Evolutionary conservation across 2,113 vertebrate species (phyloP).

Genomic region (Phocoena phocoena): DNA sequence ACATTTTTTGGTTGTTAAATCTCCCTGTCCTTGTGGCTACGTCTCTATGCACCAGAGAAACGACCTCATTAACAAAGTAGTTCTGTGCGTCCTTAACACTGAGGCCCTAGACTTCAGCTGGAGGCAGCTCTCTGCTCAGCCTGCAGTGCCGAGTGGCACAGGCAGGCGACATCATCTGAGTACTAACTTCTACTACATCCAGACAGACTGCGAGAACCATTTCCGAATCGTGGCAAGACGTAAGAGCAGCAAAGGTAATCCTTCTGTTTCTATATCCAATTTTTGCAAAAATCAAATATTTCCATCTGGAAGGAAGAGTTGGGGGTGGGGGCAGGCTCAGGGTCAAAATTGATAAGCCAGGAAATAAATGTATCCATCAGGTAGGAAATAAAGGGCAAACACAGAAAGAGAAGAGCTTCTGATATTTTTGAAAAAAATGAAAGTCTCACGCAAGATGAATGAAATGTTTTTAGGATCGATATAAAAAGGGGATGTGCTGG

Average conservation of each 20-base stretch:
- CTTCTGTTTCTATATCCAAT: conserved; percentile 59
- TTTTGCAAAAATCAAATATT: conserved; percentile 34
- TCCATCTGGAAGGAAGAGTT: neutral
- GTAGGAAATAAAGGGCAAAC: neutral
- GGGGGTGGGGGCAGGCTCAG: neutral
- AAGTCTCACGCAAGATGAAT: conserved; percentile 37
- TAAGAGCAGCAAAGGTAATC: conserved; percentile 78
- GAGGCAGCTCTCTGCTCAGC: conserved; percentile 70
- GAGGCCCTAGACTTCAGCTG: conserved; percentile 77
- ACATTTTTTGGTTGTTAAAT: neutral
- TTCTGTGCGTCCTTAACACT: conserved; percentile 39
- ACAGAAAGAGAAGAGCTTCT: neutral
- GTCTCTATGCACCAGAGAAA: conserved; percentile 16
- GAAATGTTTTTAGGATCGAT: neutral
- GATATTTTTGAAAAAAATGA: neutral
- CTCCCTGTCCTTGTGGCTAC: neutral
- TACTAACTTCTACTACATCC: conserved; percentile 5
- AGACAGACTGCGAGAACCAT: conserved; percentile 63
- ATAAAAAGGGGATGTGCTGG: neutral
- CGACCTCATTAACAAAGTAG: conserved; percentile 44
- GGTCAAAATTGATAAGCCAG: neutral
- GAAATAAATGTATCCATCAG: conserved; percentile 48
- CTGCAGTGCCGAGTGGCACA: conserved; percentile 61
- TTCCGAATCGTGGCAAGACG: conserved; percentile 54
- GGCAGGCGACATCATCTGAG: conserved; percentile 31